Percentiles rank a stretch among this genome's conserved stretches.
Evolutionary conservation across 2,888 invertebrate species (phyloP).

Genomic region (Nomada hirtipes): DNA sequence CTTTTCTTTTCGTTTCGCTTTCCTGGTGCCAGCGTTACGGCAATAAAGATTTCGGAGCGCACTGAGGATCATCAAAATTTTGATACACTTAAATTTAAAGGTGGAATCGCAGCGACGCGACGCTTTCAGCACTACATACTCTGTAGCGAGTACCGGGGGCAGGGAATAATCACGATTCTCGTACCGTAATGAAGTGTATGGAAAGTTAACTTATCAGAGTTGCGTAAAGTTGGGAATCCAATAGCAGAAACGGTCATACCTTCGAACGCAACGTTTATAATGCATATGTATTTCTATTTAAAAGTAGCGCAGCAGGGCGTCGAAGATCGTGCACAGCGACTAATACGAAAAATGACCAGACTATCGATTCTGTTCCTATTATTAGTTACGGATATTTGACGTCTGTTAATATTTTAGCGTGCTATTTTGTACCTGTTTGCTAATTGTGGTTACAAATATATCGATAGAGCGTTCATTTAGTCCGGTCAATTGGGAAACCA

Average conservation of each 20-base stretch:
- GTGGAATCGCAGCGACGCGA: neutral
- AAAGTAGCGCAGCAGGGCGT: neutral
- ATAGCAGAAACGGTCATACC: conserved; percentile 13
- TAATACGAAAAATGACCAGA: neutral
- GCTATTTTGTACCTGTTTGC: neutral
- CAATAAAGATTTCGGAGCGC: conserved; percentile 1
- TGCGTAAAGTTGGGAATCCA: conserved; percentile 5
- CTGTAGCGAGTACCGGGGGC: neutral
- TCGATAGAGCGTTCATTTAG: neutral
- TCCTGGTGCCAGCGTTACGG: neutral
- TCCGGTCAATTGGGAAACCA: neutral
- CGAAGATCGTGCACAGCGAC: neutral
- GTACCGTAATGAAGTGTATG: conserved; percentile 1
- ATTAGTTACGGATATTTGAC: conserved; percentile 8
- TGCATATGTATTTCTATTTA: conserved; percentile 1
- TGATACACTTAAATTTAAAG: conserved; percentile 3
- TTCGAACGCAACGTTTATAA: neutral
- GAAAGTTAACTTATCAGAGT: neutral
- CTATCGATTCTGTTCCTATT: neutral
- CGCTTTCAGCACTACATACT: neutral
- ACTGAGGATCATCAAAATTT: conserved; percentile 9
- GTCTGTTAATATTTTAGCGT: conserved; percentile 1
- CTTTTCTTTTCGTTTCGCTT: neutral
- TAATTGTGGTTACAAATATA: neutral
- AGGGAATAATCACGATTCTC: conserved; percentile 11